Evolutionary conservation across 2,888 invertebrate genomes (phyloP).

Genomic region (Chrysina gloriosa): DNA sequence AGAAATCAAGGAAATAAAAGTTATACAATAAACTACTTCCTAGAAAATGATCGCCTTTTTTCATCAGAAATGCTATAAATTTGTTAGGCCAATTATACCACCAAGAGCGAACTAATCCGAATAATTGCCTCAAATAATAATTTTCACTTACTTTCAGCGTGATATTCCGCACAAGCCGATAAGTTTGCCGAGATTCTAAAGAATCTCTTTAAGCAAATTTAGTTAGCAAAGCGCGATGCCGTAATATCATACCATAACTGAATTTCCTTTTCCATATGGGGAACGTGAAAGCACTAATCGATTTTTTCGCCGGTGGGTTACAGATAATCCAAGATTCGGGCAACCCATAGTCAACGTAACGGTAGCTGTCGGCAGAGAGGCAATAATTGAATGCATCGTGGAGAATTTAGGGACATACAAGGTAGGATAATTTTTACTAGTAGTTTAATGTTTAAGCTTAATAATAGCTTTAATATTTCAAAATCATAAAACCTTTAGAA

Average conservation of each 20-base stretch:
- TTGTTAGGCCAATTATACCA: constrained; percentile 56
- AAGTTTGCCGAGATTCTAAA: neutral
- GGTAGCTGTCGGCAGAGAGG: constrained; percentile 85
- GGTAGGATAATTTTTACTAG: constrained; percentile 67
- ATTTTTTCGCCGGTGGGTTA: constrained; percentile 55
- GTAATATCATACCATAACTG: neutral
- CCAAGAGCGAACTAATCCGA: constrained; percentile 53
- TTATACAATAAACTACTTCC: too few species aligned
- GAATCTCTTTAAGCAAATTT: constrained; percentile 10
- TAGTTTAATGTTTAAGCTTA: too few species aligned
- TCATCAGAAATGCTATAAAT: constrained; percentile 51
- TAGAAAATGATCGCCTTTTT: neutral
- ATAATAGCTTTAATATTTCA: too few species aligned
- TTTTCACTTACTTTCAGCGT: constrained; percentile 1
- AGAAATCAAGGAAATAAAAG: too few species aligned
- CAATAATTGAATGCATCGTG: constrained; percentile 82
- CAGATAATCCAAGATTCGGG: constrained; percentile 85
- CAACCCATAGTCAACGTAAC: constrained; percentile 87
- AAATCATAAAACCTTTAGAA: too few species aligned
- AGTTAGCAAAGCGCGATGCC: neutral
- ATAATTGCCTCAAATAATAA: constrained; percentile 54
- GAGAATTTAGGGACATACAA: constrained; percentile 86
- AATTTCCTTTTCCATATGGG: constrained; percentile 5
- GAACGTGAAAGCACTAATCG: neutral
- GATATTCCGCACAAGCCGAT: neutral